Conservation (phyloP, 2,888 invertebrate genomes). For the Cheilosia variabilis region DNA sequence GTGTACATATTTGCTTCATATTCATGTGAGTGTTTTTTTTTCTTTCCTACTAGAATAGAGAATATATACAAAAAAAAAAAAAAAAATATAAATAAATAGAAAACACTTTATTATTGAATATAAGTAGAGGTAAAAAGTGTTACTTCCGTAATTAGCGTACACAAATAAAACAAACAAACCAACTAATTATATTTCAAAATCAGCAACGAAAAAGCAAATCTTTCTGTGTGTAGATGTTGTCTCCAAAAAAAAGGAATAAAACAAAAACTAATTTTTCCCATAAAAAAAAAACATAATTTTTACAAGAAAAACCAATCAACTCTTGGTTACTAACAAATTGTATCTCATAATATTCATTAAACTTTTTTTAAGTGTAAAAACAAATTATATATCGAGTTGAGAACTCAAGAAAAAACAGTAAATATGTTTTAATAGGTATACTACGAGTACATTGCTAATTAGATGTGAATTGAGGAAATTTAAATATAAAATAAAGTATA, state of each 20-base stretch:
- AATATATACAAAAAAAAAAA: conserved; percentile 7
- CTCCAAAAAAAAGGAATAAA: neutral
- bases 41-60: conserved; percentile 55
- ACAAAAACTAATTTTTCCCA: conserved; percentile 11
- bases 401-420: conserved; percentile 60
- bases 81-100: neutral
- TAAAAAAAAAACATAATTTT: conserved; percentile 1
- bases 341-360: conserved; percentile 23
- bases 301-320: neutral
- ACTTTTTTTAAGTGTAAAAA: conserved; percentile 53
- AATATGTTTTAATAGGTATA: conserved; percentile 46
- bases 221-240: conserved; percentile 62
- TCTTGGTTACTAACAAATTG: neutral
- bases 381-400: conserved; percentile 58
- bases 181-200: conserved; percentile 29
- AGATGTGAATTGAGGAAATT: conserved; percentile 67
- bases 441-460: conserved; percentile 57
- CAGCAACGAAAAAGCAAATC: conserved; percentile 60
- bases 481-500: conserved; percentile 33
- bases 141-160: conserved; percentile 11
- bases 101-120: neutral
- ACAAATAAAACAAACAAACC: conserved; percentile 16
- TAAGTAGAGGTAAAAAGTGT: conserved; percentile 27
- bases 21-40: conserved; percentile 53
- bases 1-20: conserved; percentile 36